phyloP scores from a whole-genome alignment of 35 echinoderm and acorn worm genomes.

The Ophiothrix spiculata region DNA sequence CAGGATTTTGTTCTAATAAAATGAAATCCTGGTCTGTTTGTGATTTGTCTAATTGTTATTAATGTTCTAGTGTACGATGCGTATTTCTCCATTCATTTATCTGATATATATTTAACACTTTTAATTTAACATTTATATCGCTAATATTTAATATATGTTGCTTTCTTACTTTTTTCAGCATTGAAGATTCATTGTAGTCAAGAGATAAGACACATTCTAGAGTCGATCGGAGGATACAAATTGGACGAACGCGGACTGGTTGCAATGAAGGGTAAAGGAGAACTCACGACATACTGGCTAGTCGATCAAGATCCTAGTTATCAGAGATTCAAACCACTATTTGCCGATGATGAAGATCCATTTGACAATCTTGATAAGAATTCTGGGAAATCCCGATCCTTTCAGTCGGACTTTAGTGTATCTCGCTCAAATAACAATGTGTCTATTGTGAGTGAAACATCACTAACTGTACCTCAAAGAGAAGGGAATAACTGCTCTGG shows the following conservation, averaged over 20 bases:
- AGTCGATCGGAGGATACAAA: slow-evolving; percentile 53
- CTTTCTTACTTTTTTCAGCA: slow-evolving; percentile 34
- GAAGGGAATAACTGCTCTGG: slow-evolving; percentile 21
- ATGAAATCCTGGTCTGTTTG: too few species aligned
- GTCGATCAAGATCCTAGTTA: slow-evolving; percentile 67
- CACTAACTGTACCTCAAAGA: slow-evolving; percentile 9
- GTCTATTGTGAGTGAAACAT: background rate
- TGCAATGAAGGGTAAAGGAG: slow-evolving; percentile 89
- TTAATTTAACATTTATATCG: background rate
- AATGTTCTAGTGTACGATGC: too few species aligned
- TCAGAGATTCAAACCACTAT: slow-evolving; percentile 38
- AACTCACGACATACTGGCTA: slow-evolving; percentile 83
- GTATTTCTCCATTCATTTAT: too few species aligned
- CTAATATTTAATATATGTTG: background rate
- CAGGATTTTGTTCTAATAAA: too few species aligned
- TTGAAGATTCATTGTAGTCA: slow-evolving; percentile 82
- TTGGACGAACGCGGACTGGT: slow-evolving; percentile 71
- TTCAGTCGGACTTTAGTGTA: background rate
- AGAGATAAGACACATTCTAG: slow-evolving; percentile 50
- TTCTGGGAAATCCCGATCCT: background rate
- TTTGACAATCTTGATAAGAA: background rate
- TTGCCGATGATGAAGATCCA: slow-evolving; percentile 10
- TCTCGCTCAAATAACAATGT: slow-evolving; percentile 19
- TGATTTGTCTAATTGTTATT: too few species aligned
- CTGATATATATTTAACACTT: too few species aligned